Evolutionary conservation across 2,113 vertebrate species (phyloP).

Genomic region (Gymnobelideus leadbeateri): DNA sequence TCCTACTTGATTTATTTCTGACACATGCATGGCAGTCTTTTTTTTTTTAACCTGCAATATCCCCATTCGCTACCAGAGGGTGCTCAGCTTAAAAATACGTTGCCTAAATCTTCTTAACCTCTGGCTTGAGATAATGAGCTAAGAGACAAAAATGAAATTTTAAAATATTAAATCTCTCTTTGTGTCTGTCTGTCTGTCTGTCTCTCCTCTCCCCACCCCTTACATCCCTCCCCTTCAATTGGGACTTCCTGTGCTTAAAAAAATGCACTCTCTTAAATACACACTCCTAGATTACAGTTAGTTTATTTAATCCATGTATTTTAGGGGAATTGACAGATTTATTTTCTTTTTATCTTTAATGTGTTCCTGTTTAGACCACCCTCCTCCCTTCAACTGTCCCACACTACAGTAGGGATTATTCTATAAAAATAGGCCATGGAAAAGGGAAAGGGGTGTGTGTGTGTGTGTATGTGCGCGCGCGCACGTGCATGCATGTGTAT

Average conservation of each 20-base stretch:
- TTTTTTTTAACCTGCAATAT: not conserved
- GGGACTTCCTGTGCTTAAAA: not conserved
- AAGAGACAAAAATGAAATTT: not conserved
- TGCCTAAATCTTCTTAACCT: not conserved
- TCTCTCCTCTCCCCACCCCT: no score
- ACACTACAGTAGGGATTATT: not conserved
- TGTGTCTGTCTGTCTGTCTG: no score
- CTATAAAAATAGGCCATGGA: not conserved
- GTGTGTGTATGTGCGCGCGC: not conserved
- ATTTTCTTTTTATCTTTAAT: not conserved
- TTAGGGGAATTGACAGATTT: not conserved
- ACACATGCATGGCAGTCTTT: not conserved
- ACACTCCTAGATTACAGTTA: not conserved
- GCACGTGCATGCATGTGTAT: rapidly evolving
- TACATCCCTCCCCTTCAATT: not conserved
- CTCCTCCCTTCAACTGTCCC: not conserved
- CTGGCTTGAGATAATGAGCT: not conserved
- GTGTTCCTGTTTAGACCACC: not conserved
- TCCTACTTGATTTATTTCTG: not conserved
- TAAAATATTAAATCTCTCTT: not conserved
- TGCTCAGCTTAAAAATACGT: not conserved
- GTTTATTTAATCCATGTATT: not conserved
- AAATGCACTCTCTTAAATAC: not conserved
- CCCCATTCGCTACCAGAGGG: not conserved
- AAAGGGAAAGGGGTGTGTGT: not conserved